Evolutionary conservation across 2,797 vertebrate species (phyloP).

Genomic region (Syngnathus acus): DNA sequence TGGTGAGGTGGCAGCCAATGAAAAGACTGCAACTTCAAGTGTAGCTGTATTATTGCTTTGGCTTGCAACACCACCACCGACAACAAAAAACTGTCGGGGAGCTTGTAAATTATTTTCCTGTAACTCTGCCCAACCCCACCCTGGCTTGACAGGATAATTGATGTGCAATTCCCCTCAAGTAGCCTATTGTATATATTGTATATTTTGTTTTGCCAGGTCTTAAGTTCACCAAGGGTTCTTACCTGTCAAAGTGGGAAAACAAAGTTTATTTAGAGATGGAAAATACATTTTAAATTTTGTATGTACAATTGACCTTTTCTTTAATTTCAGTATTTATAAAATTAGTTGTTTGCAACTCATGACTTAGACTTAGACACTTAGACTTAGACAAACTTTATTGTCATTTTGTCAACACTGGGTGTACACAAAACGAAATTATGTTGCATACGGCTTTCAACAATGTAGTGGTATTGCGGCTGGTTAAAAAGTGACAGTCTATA

Average conservation of each 20-base stretch:
- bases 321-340: neutral
- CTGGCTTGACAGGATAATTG: slow-evolving; percentile 63
- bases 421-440: too few species aligned
- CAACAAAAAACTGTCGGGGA: slow-evolving; percentile 27
- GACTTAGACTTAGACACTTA: too few species aligned
- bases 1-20: slow-evolving; percentile 49
- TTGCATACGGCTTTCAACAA: too few species aligned
- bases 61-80: slow-evolving; percentile 54
- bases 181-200: slow-evolving; percentile 15
- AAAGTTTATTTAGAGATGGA: neutral
- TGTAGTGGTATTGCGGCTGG: too few species aligned
- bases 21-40: slow-evolving; percentile 50
- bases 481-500: too few species aligned
- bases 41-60: slow-evolving; percentile 58
- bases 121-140: slow-evolving; percentile 6
- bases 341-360: neutral
- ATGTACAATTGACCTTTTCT: neutral
- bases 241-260: neutral
- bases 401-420: too few species aligned
- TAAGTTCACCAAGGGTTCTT: slow-evolving; percentile 17
- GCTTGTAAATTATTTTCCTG: slow-evolving; percentile 59
- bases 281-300: neutral
- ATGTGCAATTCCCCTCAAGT: slow-evolving; percentile 50
- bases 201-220: slow-evolving; percentile 25
- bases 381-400: too few species aligned